Percentiles rank a stretch among this genome's conserved stretches.
Conservation (phyloP, 2,797 vertebrate species). For the Lutjanus campechanus region DNA sequence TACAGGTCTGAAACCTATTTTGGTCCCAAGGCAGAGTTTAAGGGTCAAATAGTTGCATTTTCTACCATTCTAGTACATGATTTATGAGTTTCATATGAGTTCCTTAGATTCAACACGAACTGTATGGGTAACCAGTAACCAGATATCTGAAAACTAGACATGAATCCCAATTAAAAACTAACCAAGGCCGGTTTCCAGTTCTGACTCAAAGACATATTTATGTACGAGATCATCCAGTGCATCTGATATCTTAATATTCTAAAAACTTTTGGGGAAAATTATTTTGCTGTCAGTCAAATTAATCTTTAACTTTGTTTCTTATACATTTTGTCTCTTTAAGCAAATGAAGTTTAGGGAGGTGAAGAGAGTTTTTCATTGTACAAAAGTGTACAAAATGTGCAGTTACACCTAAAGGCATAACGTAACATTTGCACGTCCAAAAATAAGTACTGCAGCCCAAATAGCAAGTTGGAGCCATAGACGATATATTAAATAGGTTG, state of each 20-base stretch:
- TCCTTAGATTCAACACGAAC: not conserved
- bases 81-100: not conserved
- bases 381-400: no score
- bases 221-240: not conserved
- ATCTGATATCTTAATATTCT: not conserved
- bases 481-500: no score
- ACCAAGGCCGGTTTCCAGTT: not conserved
- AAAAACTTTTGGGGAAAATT: no score
- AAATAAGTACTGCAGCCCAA: no score
- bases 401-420: no score
- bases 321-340: no score
- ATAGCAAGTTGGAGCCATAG: no score
- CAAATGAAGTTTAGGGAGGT: no score
- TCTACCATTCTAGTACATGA: not conserved
- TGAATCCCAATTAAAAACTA: not conserved
- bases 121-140: not conserved
- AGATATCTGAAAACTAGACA: not conserved
- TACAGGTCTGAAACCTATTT: slow-evolving; percentile 3
- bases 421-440: no score
- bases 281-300: no score
- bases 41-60: slow-evolving; percentile 15
- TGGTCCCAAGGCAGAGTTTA: slow-evolving; percentile 15
- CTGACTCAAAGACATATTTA: not conserved
- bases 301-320: no score
- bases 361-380: no score